Evolutionary conservation across 2,113 vertebrate species (phyloP).

Genomic region (Crotalus tigris): DNA sequence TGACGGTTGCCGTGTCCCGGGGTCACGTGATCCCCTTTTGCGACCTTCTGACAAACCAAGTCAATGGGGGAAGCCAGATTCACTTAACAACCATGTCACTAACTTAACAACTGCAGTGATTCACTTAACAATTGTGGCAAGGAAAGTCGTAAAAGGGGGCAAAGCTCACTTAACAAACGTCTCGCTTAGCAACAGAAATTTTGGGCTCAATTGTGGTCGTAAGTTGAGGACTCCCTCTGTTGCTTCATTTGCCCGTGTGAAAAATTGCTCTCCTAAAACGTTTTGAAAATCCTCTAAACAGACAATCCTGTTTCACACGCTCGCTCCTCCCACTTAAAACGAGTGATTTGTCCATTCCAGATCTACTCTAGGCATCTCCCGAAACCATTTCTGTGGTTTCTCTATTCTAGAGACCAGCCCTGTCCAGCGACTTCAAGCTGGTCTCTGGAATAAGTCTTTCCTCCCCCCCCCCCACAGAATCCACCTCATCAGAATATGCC

Average conservation of each 20-base stretch:
- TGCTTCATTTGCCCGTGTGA: not conserved
- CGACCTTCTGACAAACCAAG: too few species aligned
- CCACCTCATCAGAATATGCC: not conserved
- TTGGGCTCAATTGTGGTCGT: too few species aligned
- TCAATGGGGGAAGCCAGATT: too few species aligned
- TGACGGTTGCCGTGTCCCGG: fast-evolving
- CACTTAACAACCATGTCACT: fast-evolving
- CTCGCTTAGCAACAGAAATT: too few species aligned
- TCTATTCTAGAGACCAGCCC: too few species aligned
- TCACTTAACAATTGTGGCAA: too few species aligned
- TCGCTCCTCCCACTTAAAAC: not conserved
- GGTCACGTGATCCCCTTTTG: too few species aligned
- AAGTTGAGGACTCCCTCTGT: not conserved
- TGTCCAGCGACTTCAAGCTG: not conserved
- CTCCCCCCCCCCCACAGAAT: too few species aligned
- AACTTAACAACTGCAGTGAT: too few species aligned
- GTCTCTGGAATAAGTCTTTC: not conserved
- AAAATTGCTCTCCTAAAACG: not conserved
- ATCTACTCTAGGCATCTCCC: not conserved
- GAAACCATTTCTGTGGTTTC: not conserved
- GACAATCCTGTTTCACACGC: not conserved
- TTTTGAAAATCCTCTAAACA: not conserved
- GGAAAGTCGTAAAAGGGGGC: too few species aligned
- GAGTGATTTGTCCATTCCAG: not conserved
- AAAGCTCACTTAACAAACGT: too few species aligned